Evolutionary conservation across 2,797 vertebrate species (phyloP).

Genomic region (Gallinago stenura): DNA sequence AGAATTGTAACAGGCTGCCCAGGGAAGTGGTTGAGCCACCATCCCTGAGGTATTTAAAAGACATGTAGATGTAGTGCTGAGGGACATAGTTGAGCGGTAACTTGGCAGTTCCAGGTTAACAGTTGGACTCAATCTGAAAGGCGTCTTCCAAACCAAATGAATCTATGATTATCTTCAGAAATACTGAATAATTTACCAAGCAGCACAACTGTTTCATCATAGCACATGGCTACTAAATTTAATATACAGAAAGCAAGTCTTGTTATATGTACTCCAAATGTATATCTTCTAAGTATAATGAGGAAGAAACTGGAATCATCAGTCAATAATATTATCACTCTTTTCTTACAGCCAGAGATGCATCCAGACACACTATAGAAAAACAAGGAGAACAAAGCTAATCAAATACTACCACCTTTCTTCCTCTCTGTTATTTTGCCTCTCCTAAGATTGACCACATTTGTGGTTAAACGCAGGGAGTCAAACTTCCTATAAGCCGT

Average conservation of each 20-base stretch:
- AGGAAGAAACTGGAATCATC: neutral
- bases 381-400: conserved; percentile 17
- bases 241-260: neutral
- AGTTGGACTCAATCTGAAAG: neutral
- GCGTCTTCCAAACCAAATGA: neutral
- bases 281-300: neutral
- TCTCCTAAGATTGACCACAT: conserved; percentile 55
- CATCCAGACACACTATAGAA: neutral
- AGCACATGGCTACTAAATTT: neutral
- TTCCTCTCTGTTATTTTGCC: conserved; percentile 19
- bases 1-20: neutral
- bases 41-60: neutral
- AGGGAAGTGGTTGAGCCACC: neutral
- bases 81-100: neutral
- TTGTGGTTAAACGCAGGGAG: conserved; percentile 65
- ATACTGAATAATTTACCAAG: neutral
- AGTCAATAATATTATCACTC: neutral
- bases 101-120: neutral
- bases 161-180: neutral
- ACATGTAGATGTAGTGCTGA: neutral
- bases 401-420: conserved; percentile 64
- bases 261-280: neutral
- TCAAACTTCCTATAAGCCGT: conserved; percentile 57
- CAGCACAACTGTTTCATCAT: neutral
- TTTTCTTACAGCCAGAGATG: neutral